Evolutionary conservation across 2,113 vertebrate species (phyloP).

Genomic region (Corythaeola cristata): DNA sequence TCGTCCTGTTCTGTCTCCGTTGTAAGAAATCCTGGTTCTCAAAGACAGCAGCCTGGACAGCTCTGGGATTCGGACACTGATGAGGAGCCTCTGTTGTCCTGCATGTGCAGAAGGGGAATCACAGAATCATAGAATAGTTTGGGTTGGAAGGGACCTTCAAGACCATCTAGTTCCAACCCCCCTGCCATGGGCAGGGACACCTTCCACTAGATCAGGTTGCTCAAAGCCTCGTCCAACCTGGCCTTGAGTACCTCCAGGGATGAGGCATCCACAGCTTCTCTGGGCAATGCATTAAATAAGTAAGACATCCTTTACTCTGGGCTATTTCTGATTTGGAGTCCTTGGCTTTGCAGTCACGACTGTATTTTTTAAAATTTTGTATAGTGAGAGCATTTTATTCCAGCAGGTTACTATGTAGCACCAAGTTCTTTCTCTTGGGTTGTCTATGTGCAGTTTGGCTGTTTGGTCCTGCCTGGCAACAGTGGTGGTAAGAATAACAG

Average conservation of each 20-base stretch:
- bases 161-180: too few species aligned
- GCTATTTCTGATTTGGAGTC: not conserved
- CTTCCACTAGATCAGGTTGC: too few species aligned
- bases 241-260: too few species aligned
- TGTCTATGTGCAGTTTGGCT: not conserved
- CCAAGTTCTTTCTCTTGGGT: not conserved
- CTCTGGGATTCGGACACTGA: not conserved
- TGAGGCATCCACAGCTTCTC: too few species aligned
- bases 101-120: not conserved
- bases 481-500: not conserved
- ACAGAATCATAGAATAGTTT: too few species aligned
- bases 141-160: too few species aligned
- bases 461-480: not conserved
- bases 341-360: not conserved
- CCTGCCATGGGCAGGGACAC: too few species aligned
- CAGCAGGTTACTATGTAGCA: not conserved
- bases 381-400: not conserved
- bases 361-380: not conserved
- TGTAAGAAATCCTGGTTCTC: not conserved
- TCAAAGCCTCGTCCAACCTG: too few species aligned
- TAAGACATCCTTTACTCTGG: not conserved
- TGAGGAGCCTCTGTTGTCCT: not conserved
- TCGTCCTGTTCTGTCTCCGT: fast-evolving
- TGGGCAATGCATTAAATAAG: not conserved
- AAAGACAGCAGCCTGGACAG: not conserved